Base-by-base conservation (phyloP, 1,140 invertebrate species). In the Drosophila lini region DNA sequence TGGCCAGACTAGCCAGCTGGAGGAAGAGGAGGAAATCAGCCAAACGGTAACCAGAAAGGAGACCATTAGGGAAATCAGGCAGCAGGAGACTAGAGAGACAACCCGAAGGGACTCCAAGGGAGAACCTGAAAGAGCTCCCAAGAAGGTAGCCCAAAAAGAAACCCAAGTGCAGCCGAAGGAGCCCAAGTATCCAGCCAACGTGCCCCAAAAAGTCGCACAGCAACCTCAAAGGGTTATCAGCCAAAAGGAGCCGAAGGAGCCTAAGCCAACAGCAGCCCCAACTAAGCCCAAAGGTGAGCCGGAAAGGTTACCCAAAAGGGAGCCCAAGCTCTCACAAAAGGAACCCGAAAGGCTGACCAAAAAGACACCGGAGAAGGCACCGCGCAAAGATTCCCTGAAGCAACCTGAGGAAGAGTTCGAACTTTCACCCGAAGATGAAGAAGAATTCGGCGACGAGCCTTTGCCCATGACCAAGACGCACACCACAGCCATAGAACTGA, bases 381-480 rank as follows among this genome's bases (percentile, higher is more conserved):
- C 45, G 1, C 65, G 22, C 7, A 65, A 28, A 19, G 31, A 34
- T 9, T 31, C 45, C 4, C 32, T 28, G 2, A 67, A 41, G 15
- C 65, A 55, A n/a, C 32, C 62, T 5, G 62, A 67, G 10, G 63
- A 76, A 8, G 74, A 77, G 19, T 28, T 11, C 0, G 40, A 48
- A 0, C 22, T 45, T 8, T 71, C 68, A 41, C 52, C 47, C 15
- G 71, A 57, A 11, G 44, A 15, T 4, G 36, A 74, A 34, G 58
- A 74, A 6, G 58, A 74, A 10, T 61, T 80, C 5, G 73, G 75
- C 0, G 79, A 86, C 6, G 86, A 91, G 9, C 71, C 81, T 1
- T 56, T 79, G 31, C 90, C 90, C 15, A 91, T 89, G 78, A 69
- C 83, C 13, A 86, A 81, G 74, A 74, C 65, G 2, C 90, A 91